These are phyloP conservation scores for Pyrocephalus nanus DNA, from an alignment of 2,797 vertebrate genomes.

Conservation along the genomic window DNA sequence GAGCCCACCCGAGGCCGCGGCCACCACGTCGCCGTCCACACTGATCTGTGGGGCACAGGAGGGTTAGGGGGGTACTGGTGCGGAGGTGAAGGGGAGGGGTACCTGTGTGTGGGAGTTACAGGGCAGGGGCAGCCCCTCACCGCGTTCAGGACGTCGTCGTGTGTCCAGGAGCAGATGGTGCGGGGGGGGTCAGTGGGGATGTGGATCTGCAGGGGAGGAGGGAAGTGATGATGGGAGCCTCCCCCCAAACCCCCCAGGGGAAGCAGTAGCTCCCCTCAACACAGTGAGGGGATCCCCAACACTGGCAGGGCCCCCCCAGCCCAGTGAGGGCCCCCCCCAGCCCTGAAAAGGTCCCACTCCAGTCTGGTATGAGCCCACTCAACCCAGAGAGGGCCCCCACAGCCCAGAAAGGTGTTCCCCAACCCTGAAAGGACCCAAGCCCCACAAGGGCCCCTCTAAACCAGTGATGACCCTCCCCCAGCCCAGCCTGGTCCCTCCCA, in stretches of 20 bases:
- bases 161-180: conserved; percentile 83
- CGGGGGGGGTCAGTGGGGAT: conserved; percentile 78
- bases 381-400: too few species aligned
- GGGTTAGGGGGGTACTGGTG: background rate
- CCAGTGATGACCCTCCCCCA: too few species aligned
- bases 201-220: too few species aligned
- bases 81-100: too few species aligned
- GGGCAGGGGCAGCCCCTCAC: conserved; percentile 61
- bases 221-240: background rate
- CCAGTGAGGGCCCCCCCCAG: too few species aligned
- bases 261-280: conserved; percentile 21
- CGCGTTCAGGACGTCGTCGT: conserved; percentile 81
- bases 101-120: too few species aligned
- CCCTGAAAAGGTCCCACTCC: too few species aligned
- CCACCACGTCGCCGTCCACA: conserved; percentile 84
- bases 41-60: conserved; percentile 77
- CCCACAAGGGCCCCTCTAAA: background rate
- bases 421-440: too few species aligned
- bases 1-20: conserved; percentile 83
- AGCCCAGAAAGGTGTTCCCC: too few species aligned
- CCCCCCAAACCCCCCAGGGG: conserved; percentile 63
- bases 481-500: too few species aligned
- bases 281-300: background rate
- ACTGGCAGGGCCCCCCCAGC: background rate
- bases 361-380: background rate